Base-by-base conservation (phyloP, 2,888 invertebrate species). In the Habrosyne pyritoides region DNA sequence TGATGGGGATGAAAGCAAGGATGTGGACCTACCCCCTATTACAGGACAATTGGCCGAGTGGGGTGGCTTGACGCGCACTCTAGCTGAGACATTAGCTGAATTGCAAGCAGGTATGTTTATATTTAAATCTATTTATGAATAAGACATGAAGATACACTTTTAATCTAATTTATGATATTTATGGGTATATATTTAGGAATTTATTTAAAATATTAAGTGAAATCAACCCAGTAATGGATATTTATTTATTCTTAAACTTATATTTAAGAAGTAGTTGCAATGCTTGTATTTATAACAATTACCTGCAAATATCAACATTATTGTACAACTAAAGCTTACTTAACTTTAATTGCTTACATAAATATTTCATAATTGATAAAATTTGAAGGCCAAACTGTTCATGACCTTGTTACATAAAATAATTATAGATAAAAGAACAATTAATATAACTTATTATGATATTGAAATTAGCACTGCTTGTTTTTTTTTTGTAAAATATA, bases 71-170 rank as follows among this genome's bases (percentile, higher is more conserved):
- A 96, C 96, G 0, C 91, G 94, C 56, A 93, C 94, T 5, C 83
- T 97, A 54, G 94, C 95, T 21, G 94, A 95, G 66, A 95, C 96
- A 0, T 84, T 97, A 56, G 93, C 93, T 53, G 95, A 96, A 67
- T 86, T 97, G 66, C 95, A 96, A 82, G 93, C 93, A 66, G 92
- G 92, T 91, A 78, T 66, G 68, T 67, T 52, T 10, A 24, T 47
- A 57, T 5, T n/a, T 47, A 52, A 21, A 47, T 48, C 24, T 30
- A 33, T n/a, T 33, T 12, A n/a, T 33, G 33, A 33, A 6, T 1
- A 4, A 33, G 7, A 6, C 4, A 4, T 30, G n/a, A n/a, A n/a
- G n/a, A n/a, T n/a, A n/a, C n/a, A n/a, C n/a, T n/a, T n/a, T n/a
- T n/a, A n/a, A n/a, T n/a, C n/a, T n/a, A n/a, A n/a, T n/a, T n/a